Conservation (phyloP, 1,140 invertebrate species). For the Oreohelix idahoensis region DNA sequence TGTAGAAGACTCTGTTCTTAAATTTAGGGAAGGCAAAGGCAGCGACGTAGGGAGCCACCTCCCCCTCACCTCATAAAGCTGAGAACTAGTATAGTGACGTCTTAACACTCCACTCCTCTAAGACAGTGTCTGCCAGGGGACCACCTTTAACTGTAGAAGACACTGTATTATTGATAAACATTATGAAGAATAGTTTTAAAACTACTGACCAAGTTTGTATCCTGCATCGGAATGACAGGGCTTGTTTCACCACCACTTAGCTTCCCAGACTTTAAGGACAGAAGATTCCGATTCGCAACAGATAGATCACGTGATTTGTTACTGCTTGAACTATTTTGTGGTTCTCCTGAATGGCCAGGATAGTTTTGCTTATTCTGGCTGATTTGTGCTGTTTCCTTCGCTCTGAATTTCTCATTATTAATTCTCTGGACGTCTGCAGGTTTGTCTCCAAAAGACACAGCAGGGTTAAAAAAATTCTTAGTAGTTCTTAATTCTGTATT, state of each 20-base stretch:
- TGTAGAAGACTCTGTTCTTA: no score
- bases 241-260: background rate
- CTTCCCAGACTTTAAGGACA: constrained; percentile 13
- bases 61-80: no score
- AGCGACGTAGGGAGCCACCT: no score
- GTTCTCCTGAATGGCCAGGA: background rate
- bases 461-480: background rate
- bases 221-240: constrained; percentile 18
- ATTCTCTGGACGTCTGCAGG: background rate
- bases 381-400: background rate
- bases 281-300: background rate
- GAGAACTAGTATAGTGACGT: no score
- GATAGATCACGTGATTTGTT: background rate
- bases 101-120: no score
- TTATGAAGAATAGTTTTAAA: background rate
- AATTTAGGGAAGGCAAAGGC: no score
- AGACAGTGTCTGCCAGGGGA: no score
- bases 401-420: background rate
- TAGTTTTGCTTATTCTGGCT: background rate
- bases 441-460: background rate
- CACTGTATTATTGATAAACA: no score
- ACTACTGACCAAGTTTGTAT: constrained; percentile 7
- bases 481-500: background rate
- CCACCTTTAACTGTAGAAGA: no score
- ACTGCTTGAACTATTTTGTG: background rate